Base-by-base conservation (phyloP, 2,797 vertebrate species). In the Harpagifer antarcticus region DNA sequence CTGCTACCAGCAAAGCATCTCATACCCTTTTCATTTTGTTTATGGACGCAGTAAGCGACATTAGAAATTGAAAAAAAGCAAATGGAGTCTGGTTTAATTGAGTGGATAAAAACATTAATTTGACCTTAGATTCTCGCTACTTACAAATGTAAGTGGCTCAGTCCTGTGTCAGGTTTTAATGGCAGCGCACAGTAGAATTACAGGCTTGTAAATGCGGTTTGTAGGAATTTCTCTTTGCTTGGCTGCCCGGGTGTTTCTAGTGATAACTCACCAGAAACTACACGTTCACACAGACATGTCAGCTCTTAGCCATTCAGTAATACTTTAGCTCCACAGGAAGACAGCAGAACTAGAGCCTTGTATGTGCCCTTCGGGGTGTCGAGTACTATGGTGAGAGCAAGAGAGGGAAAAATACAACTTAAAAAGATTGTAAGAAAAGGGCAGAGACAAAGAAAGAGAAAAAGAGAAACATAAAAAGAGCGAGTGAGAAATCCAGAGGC, bases 361-460 rank as follows among this genome's bases (percentile, higher is more conserved):
- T 71, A 78, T 80, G 52, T 78, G 84, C 65, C 84, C 84, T 72
- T 76, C 74, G 76, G 68, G 68, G 75, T 56, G 44, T 12, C 69
- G 57, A 78, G 67, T 59, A 64, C 23, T 57, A 55, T 9, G 8
- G 40, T 54, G 78, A 72, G 49, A 81, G 73, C 33, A 57, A 43
- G 17, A 33, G 65, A 73, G 44, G 72, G 74, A 68, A 54, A 49
- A 60, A 80, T 68, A 19, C 54, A 68, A 56, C 50, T 44, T 67
- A 72, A 82, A 86, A 74, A 64, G 80, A 90, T 68, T 75, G 43
- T 56, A 33, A 74, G 66, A 76, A 78, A 45, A 82, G 42, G 67
- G 33, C 73, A 68, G 7, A 65, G 48, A 74, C 48, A 55, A 16
- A 53, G 20, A 83, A 56, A 58, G 53, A 64, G 37, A 71, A 49